A percentile compares a stretch with the other conserved stretches of the same genome.
Conservation (phyloP, 2,113 vertebrate genomes). For the Callocephalon fimbriatum region DNA sequence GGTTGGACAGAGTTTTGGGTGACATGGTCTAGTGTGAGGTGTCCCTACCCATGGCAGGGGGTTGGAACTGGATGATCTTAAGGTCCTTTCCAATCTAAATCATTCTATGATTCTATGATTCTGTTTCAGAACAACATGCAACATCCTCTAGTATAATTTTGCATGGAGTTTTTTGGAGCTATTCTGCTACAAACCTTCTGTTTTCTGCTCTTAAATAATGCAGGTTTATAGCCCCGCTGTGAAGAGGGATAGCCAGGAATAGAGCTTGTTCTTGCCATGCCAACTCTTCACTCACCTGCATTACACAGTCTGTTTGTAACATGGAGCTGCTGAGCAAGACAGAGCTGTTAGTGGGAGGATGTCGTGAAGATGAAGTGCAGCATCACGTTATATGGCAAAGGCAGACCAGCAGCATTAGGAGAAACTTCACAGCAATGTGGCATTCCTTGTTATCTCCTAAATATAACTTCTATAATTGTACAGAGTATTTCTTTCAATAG, state of each 20-base stretch:
- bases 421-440: not conserved
- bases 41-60: not conserved
- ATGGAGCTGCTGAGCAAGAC: not conserved
- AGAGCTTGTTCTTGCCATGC: not conserved
- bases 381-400: not conserved
- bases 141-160: not conserved
- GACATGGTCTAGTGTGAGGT: not conserved
- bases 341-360: not conserved
- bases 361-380: not conserved
- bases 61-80: not conserved
- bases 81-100: not conserved
- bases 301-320: fast-evolving
- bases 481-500: too few relatives aligned
- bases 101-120: not conserved
- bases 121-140: not conserved
- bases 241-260: not conserved
- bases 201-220: not conserved
- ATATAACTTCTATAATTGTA: too few relatives aligned
- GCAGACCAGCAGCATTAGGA: not conserved
- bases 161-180: not conserved
- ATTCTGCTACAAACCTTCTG: not conserved
- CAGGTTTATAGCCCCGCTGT: not conserved
- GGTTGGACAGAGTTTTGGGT: not conserved
- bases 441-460: too few relatives aligned
- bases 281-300: not conserved